Base-by-base conservation (phyloP, 2,888 invertebrate species). In the Oscheius myriophilus region DNA sequence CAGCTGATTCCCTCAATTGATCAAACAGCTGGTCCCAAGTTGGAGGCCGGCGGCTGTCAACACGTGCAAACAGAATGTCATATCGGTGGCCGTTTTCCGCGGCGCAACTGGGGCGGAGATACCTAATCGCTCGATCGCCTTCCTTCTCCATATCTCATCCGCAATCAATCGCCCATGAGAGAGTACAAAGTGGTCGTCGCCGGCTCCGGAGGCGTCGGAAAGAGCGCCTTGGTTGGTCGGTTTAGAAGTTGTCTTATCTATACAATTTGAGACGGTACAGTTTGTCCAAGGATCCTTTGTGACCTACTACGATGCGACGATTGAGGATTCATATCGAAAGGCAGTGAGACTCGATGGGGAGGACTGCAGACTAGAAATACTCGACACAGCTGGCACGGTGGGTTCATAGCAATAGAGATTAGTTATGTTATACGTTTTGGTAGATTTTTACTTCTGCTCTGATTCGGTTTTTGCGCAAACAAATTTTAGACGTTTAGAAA, bases 161-260 rank as follows among this genome's bases (percentile, higher is more conserved):
- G 33, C 33, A 33, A 33, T 33, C 33, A 33, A 33, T 33, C 33
- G 33, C 33, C 42, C 9, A 98, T 98, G 97, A 93, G 96, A 90
- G 97, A 98, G 91, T 98, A 97, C 91, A 98, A 97, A 91, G 94
- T 97, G 90, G 97, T 97, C 84, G 96, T 98, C 86, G 90, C 97
- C 89, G 97, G 97, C 86, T 95, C 95, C 88, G 97, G 97, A 88
- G 97, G 97, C 90, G 97, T 98, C 87, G 97, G 97, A 87, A 97
- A 97, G 91, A 96, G 95, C 86, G 95, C 95, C 87, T 91, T 95
- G 89, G 89, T 89, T 57, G 62, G 67, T 68, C 18, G 16, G 33
- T 33, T 33, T 57, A 16, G 55, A n/a, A 33, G 7, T 9, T 7
- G 42, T 21, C 18, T n/a, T 16, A 18, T 59, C 2, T 33, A 33